Evolutionary conservation across 2,113 vertebrate species (phyloP), one percentile per base, ranked within the genome.

Genomic region (Peromyscus maniculatus): DNA sequence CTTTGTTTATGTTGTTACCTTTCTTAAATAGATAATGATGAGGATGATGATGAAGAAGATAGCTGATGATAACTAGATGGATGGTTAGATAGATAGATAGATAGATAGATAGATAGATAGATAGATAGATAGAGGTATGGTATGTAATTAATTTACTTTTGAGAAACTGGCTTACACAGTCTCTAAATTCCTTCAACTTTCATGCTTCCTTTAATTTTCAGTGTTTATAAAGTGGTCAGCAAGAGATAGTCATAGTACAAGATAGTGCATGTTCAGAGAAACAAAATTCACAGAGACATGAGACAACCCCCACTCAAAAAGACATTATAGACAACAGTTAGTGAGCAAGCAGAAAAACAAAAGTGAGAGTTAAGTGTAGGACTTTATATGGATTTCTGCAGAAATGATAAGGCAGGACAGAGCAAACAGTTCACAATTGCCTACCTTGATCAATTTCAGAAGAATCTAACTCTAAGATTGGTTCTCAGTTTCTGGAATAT

Each of bases 161-260:
- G 36, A 55, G 15, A 36, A 77, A 87, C 8, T 87, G 12, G n/a
- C 59, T 28, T 91, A 43, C 66, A 52, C 26, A 43, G 4, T 75
- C 19, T 84, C n/a, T 89, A 69, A 59, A 83, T 91, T 11, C 71
- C 59, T 72, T 82, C 59, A 69, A 17, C 10, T 91, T 93, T 26
- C 77, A 66, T 83, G 12, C 5, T 17, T 17, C 21, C 46, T 92
- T 49, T 49, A 36, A 52, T 39, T 22, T 59, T 69, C 46, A 33
- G 22, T 33, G 55, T 79, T 79, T 55, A 33, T 33, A 31, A 55
- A 71, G 33, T 84, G 28, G 10, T 43, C 59, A 83, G 15, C 24
- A 31, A 59, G 16, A 49, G 69, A 7, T 24, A n/a, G 15, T n/a
- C 19, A 64, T 17, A 67, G 16, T 8, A n/a, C 7, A 83, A 89